phyloP scores from a whole-genome alignment of 2,797 vertebrate species.

The Cyprinella venusta region DNA sequence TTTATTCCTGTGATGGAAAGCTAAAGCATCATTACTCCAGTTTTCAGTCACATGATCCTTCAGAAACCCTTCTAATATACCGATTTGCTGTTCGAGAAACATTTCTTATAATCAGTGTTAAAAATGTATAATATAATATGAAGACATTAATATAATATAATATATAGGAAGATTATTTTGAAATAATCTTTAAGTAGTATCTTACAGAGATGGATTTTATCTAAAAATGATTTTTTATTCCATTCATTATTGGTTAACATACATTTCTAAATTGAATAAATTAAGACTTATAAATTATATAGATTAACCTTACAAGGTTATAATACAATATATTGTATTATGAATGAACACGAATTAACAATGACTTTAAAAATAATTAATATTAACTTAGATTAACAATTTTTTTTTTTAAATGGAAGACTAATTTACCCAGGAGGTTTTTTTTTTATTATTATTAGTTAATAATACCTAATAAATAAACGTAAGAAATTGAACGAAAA shows the following conservation, averaged over 20 bases:
- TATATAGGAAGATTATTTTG: neutral
- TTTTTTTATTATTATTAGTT: neutral
- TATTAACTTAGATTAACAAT: neutral
- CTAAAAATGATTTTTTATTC: neutral
- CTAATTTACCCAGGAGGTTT: neutral
- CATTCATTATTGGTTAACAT: neutral
- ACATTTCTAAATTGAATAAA: neutral
- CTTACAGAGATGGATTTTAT: neutral
- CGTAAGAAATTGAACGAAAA: neutral
- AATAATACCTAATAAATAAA: no score
- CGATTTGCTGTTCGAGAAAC: neutral
- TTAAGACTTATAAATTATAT: no score
- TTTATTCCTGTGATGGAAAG: no score
- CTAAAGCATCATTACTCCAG: neutral
- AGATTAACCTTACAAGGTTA: no score
- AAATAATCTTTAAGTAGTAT: neutral
- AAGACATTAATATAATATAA: neutral
- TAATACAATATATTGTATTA: no score
- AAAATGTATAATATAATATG: neutral
- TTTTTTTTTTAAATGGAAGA: rapidly evolving
- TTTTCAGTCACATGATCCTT: neutral
- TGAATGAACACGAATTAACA: neutral
- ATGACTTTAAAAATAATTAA: neutral
- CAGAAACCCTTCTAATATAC: neutral
- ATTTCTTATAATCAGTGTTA: neutral